Evolutionary conservation across 2,888 invertebrate species (phyloP).

Genomic region (Melinopterus prodromus): DNA sequence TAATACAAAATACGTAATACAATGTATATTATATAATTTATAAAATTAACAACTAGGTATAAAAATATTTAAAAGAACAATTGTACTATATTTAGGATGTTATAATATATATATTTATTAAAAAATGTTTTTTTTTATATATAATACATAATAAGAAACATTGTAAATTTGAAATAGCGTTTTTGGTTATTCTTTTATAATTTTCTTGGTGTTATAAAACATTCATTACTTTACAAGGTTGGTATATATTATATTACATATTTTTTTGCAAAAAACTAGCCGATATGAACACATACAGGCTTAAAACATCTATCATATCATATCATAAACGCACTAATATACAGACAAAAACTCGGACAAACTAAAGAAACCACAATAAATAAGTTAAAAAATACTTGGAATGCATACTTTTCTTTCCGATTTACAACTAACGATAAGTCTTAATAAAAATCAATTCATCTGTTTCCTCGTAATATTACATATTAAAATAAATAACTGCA

Average conservation of each 20-base stretch:
- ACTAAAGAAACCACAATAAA: not conserved
- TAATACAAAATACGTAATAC: constrained; percentile 7
- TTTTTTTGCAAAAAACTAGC: constrained; percentile 20
- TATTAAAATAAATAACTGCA: not conserved
- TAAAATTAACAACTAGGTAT: constrained; percentile 46
- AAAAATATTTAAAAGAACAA: constrained; percentile 47
- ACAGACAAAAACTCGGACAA: not conserved
- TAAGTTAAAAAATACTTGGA: constrained; percentile 17
- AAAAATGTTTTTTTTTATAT: constrained; percentile 32
- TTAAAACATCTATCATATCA: constrained; percentile 24
- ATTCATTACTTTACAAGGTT: constrained; percentile 24
- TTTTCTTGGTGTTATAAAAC: constrained; percentile 37
- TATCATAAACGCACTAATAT: not conserved
- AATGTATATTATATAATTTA: constrained; percentile 41
- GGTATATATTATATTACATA: constrained; percentile 18
- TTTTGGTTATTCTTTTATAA: constrained; percentile 30
- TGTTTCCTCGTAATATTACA: not conserved
- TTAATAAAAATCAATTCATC: constrained; percentile 9
- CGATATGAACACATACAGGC: constrained; percentile 28
- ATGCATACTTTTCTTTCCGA: constrained; percentile 9
- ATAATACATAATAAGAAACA: constrained; percentile 16
- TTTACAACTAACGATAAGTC: not conserved
- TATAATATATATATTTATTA: constrained; percentile 36
- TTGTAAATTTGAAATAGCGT: constrained; percentile 36
- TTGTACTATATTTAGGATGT: constrained; percentile 45